These are phyloP conservation scores for Gastracanthus pulcherrimus DNA, from an alignment of 2,888 invertebrate genomes.

Conservation along the genomic window DNA sequence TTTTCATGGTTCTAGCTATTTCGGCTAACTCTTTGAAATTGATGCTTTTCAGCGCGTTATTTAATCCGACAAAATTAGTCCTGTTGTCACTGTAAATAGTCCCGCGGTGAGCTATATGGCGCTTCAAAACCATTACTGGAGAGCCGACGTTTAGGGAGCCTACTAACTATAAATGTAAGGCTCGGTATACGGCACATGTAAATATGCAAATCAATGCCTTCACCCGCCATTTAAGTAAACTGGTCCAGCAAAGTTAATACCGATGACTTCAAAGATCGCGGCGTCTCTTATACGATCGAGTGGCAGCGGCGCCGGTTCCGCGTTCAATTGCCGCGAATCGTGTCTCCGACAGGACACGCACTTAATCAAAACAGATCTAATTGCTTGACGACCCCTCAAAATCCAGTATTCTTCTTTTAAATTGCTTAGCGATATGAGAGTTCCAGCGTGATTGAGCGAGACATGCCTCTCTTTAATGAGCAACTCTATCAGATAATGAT, in stretches of 20 bases:
- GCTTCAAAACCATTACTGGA: constrained; percentile 59
- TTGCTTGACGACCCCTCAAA: constrained; percentile 30
- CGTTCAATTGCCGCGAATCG: constrained; percentile 21
- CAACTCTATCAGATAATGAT: background rate
- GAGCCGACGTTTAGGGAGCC: constrained; percentile 61
- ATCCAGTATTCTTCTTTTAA: constrained; percentile 56
- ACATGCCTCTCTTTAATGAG: constrained; percentile 50
- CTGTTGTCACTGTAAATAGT: constrained; percentile 72
- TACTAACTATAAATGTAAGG: constrained; percentile 70
- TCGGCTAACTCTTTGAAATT: background rate
- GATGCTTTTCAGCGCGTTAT: background rate
- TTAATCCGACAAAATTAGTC: constrained; percentile 64
- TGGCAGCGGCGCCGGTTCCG: constrained; percentile 40
- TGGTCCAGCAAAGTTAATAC: constrained; percentile 71
- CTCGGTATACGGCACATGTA: constrained; percentile 60
- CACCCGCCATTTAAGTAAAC: constrained; percentile 55
- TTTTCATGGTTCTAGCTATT: background rate
- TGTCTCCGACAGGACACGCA: constrained; percentile 50
- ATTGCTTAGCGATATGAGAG: constrained; percentile 47
- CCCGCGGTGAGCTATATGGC: constrained; percentile 60
- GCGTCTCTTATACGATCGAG: constrained; percentile 61
- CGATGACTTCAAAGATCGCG: constrained; percentile 63
- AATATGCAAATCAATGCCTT: constrained; percentile 58
- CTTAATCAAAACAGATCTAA: constrained; percentile 45
- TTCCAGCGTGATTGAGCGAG: constrained; percentile 52